Evolutionary conservation across 1,140 invertebrate genomes (phyloP).

Genomic region (Drosophila lini): DNA sequence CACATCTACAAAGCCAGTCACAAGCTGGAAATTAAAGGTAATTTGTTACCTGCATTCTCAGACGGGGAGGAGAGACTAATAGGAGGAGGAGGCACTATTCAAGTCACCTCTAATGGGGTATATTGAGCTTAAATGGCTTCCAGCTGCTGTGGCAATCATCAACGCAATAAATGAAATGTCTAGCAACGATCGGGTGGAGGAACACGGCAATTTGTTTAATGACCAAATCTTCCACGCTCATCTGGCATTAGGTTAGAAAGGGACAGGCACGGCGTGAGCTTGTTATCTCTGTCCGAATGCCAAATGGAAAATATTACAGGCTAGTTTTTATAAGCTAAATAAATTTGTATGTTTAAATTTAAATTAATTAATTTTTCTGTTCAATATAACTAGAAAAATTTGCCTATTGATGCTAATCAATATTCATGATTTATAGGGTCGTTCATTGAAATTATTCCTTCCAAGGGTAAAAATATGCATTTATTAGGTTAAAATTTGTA

Average conservation of each 20-base stretch:
- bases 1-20: neutral
- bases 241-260: neutral
- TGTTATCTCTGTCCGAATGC: neutral
- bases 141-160: constrained; percentile 18
- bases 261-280: neutral
- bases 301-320: too few species aligned
- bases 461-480: neutral
- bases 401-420: too few species aligned
- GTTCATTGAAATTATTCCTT: too few species aligned
- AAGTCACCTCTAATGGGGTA: constrained; percentile 4
- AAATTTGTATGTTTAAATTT: too few species aligned
- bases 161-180: constrained; percentile 1
- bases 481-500: neutral
- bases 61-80: neutral
- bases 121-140: constrained; percentile 15
- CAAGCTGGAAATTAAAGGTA: neutral
- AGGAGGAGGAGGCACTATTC: neutral
- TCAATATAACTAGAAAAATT: too few species aligned
- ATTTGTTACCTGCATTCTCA: neutral
- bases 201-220: constrained; percentile 4
- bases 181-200: neutral
- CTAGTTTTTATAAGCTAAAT: too few species aligned
- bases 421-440: too few species aligned
- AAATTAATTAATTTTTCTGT: too few species aligned
- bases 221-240: neutral